Percentiles rank a stretch among this genome's conserved stretches.
These are phyloP conservation scores for Muscicapa adusta DNA, from an alignment of 2,113 vertebrate genomes.

Conservation along the genomic window DNA sequence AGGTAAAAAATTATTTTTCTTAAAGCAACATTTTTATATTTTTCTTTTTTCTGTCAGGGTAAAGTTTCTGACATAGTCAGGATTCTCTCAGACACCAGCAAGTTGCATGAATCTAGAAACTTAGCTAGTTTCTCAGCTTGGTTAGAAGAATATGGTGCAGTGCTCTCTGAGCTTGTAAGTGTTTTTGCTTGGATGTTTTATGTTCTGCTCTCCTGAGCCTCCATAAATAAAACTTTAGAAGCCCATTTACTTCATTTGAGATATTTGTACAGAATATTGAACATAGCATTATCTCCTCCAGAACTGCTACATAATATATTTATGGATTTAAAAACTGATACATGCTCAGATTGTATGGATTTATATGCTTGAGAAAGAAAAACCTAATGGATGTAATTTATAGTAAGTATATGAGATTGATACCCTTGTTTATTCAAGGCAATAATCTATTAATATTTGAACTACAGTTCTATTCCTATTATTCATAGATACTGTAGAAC, in stretches of 20 bases:
- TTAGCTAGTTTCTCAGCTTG: neutral
- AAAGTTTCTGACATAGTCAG: neutral
- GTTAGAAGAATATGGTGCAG: neutral
- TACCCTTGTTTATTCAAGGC: slow-evolving; percentile 31
- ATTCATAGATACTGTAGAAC: neutral
- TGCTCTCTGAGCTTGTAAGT: neutral
- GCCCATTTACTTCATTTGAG: slow-evolving; percentile 1
- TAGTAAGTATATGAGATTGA: slow-evolving; percentile 33
- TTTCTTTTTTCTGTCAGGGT: neutral
- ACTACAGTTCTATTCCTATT: slow-evolving; percentile 23
- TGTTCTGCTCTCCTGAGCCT: neutral
- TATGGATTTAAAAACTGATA: neutral
- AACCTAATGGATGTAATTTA: slow-evolving; percentile 46
- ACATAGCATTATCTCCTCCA: slow-evolving; percentile 19
- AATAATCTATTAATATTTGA: slow-evolving; percentile 69
- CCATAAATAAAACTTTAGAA: slow-evolving; percentile 10
- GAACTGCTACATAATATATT: slow-evolving; percentile 29
- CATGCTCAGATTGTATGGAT: slow-evolving; percentile 6
- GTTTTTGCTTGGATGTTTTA: neutral
- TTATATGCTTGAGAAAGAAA: slow-evolving; percentile 10
- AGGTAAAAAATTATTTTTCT: neutral
- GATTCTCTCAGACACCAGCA: neutral
- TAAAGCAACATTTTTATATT: neutral
- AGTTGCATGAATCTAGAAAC: neutral
- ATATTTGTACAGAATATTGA: slow-evolving; percentile 36